Evolutionary conservation across 2,888 invertebrate species (phyloP).

Genomic region (Orchesella flavescens): DNA sequence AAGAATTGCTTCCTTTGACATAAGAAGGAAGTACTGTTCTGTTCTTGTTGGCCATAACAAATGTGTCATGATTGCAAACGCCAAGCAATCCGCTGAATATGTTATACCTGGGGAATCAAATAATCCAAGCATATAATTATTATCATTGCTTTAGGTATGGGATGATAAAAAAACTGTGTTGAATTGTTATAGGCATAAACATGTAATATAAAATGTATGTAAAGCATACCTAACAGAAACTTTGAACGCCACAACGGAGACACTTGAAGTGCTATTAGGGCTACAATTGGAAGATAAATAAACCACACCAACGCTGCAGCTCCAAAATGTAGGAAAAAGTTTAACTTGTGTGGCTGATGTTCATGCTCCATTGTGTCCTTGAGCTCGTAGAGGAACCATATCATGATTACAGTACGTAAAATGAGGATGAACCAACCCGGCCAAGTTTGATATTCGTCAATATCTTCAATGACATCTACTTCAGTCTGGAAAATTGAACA

Average conservation of each 20-base stretch:
- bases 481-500: conserved; percentile 82
- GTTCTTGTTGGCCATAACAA: conserved; percentile 95
- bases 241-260: conserved; percentile 97
- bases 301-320: conserved; percentile 99
- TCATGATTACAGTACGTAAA: conserved; percentile 88
- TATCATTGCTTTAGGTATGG: no score
- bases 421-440: conserved; percentile 95
- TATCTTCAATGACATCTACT: conserved; percentile 95
- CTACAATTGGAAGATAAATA: conserved; percentile 95
- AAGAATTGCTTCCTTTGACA: conserved; percentile 77
- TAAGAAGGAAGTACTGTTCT: conserved; percentile 89
- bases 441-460: conserved; percentile 98
- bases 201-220: neutral
- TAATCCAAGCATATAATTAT: neutral
- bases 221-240: conserved; percentile 84
- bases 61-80: conserved; percentile 95
- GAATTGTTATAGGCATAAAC: no score
- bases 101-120: conserved; percentile 84
- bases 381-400: conserved; percentile 85
- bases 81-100: conserved; percentile 95
- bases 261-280: conserved; percentile 92
- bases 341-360: conserved; percentile 87
- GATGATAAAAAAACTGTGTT: no score
- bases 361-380: conserved; percentile 78
- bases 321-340: conserved; percentile 96